Evolutionary conservation across 1,140 invertebrate genomes (phyloP), one percentile per base, ranked within the genome.

Genomic region (Zaprionus tsacasi): DNA sequence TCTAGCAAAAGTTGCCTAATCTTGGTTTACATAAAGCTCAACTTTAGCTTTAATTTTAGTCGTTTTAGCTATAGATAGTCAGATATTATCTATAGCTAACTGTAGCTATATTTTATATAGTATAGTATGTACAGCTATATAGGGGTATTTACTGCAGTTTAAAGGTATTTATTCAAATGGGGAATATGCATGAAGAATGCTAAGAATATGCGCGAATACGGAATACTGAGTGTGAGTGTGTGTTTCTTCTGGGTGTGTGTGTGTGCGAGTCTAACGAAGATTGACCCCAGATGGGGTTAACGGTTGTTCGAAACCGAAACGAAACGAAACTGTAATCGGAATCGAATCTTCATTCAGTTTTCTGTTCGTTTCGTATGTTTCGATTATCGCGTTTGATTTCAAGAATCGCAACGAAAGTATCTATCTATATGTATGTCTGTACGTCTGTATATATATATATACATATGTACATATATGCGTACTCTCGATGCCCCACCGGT

Each of bases 401-500:
- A 35, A 45, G n/a, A 71, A 36, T 27, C 55, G 54, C 38, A 43
- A 40, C 33, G 17, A 38, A 13, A 35, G 15, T 65, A 11, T 25
- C 12, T 15, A 59, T 59, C 27, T n/a, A 15, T 33, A 17, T 21
- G n/a, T 10, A 27, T 30, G 21, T 58, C 27, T 43, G 17, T 27
- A 43, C 3, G 38, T 30, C 7, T 17, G 25, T 69, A 55, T 45
- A 4, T 27, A 43, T 21, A 21, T n/a, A 15, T 33, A 17, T 21
- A n/a, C 7, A 27, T 30, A 21, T 21, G 30, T 56, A 33, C 15
- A 10, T 55, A 45, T 21, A 11, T 70, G 43, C 35, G 38, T 38
- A 43, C 25, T 82, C 65, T 76, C 76, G 40, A 8, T 35, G 73
- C 76, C 77, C 81, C 81, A 85, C 73, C 81, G 81, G 69, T 81